Base-by-base conservation (phyloP, 2,888 invertebrate genomes). In the Sphecodes monilicornis region DNA sequence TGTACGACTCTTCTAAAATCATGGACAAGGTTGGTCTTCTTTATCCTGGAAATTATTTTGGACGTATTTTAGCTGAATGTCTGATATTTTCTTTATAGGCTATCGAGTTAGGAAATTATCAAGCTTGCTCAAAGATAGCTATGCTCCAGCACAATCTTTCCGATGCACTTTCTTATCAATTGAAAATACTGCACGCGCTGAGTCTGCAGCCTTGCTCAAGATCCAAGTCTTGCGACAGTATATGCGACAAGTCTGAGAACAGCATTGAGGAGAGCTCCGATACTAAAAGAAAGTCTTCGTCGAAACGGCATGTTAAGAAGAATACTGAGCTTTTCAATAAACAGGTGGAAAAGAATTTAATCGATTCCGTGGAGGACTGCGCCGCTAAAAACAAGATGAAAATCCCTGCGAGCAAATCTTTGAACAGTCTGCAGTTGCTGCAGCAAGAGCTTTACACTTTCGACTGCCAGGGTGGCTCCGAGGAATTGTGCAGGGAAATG, bases 61-160 rank as follows among this genome's bases (percentile, higher is more conserved):
- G 39, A 26, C 22, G 3, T 18, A 46, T 41, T 41, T 13, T n/a
- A 50, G 50, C n/a, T 32, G 16, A 5, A 71, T 32, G 26, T 16
- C 18, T 32, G 16, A 29, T 54, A n/a, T 46, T 18, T 43, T 10
- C 13, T 77, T 85, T 73, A 64, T 89, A 95, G 95, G 95, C 95
- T 82, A 75, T 94, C 6, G 94, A 95, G 81, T 88, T 95, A 66
- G 94, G 94, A 74, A 95, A 95, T 87, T 95, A 94, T 87, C 95
- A 95, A 91, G 95, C 95, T 13, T 95, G 95, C 46, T 94, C 95
- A 2, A 95, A 95, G 88, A 88, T 96, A 41, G 94, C 95, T 39
- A 91, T 95, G 26, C 90, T 96, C 72, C 95, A 95, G 39, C 93
- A 94, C 66, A 94, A 95, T 82, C 94, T 95, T 81, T 93, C 94